These are phyloP conservation scores for Phalacrocorax aristotelis DNA, from an alignment of 2,113 vertebrate genomes.

Conservation along the genomic window DNA sequence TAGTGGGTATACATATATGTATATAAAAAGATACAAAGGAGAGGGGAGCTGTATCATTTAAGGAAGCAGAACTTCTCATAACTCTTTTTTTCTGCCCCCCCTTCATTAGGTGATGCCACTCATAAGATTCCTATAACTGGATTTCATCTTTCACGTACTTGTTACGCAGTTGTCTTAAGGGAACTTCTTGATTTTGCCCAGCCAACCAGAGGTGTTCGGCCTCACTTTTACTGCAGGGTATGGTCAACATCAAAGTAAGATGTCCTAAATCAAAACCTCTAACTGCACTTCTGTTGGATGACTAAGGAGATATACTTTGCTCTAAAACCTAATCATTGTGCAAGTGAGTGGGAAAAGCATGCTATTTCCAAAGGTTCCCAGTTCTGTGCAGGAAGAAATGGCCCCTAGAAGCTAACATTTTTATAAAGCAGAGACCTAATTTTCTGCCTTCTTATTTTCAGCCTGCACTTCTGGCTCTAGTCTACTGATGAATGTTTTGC, in stretches of 20 bases:
- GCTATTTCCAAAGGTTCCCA: not conserved
- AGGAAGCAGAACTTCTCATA: not conserved
- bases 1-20: not conserved
- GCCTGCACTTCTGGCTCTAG: not conserved
- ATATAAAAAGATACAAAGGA: not conserved
- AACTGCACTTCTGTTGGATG: not conserved
- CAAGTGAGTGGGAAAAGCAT: not conserved
- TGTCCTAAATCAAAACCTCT: not conserved
- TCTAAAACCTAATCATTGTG: not conserved
- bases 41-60: not conserved
- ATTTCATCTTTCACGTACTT: slow-evolving; percentile 58
- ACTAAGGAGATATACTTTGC: not conserved
- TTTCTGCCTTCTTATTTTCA: not conserved
- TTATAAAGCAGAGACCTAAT: not conserved
- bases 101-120: slow-evolving; percentile 71
- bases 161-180: slow-evolving; percentile 61
- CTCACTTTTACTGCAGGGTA: slow-evolving; percentile 79
- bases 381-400: not conserved
- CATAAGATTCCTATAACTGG: slow-evolving; percentile 80
- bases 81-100: not conserved
- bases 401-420: not conserved
- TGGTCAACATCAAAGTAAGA: not conserved
- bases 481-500: not conserved
- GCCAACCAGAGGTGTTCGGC: slow-evolving; percentile 34
- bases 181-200: slow-evolving; percentile 70